These are phyloP conservation scores for Onychostoma macrolepis DNA, from an alignment of 2,113 vertebrate species.

Conservation along the genomic window DNA sequence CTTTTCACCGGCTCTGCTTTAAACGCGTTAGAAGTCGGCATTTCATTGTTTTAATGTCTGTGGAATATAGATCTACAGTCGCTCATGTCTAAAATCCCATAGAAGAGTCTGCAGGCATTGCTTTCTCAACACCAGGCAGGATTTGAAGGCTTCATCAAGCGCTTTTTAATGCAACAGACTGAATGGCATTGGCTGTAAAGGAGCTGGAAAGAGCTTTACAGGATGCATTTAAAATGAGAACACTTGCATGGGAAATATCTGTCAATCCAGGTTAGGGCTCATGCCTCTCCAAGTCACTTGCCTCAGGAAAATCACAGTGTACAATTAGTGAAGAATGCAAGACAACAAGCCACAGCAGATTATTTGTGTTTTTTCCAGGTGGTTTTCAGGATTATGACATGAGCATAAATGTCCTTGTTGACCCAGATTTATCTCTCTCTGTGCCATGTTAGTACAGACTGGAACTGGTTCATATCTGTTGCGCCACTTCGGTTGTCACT, in stretches of 20 bases:
- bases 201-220: neutral
- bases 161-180: neutral
- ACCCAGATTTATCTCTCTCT: neutral
- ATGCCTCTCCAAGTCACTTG: neutral
- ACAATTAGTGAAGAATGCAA: neutral
- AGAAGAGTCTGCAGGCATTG: neutral
- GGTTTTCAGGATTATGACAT: neutral
- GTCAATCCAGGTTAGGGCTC: neutral
- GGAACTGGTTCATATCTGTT: constrained; percentile 7
- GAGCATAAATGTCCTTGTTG: too few species aligned
- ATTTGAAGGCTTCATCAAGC: neutral
- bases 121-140: neutral
- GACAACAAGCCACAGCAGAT: constrained; percentile 8
- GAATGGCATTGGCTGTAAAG: neutral
- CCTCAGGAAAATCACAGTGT: neutral
- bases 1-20: neutral
- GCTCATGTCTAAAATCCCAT: neutral
- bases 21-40: neutral
- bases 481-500: neutral
- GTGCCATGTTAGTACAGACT: neutral
- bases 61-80: neutral
- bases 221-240: neutral
- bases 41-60: neutral
- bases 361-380: neutral
- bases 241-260: neutral